These are phyloP conservation scores for Antennarius striatus DNA, from an alignment of 2,113 vertebrate species.

Conservation along the genomic window DNA sequence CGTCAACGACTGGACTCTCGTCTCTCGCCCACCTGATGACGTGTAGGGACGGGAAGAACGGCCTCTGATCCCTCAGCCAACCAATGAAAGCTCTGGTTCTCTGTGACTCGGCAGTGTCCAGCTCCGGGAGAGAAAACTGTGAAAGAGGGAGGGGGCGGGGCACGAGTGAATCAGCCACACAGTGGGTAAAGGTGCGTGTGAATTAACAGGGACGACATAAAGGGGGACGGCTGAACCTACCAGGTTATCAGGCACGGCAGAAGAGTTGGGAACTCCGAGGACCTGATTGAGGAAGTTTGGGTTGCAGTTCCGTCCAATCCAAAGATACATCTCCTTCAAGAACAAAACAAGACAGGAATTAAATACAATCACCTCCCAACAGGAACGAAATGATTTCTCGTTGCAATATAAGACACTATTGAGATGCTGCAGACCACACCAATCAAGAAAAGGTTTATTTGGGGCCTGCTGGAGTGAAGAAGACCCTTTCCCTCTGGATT, in stretches of 20 bases:
- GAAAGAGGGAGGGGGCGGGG: background rate
- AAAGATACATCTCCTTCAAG: conserved; percentile 88
- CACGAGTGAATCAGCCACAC: background rate
- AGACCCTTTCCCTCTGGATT: background rate
- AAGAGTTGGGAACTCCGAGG: conserved; percentile 87
- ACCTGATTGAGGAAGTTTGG: conserved; percentile 88
- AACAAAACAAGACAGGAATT: background rate
- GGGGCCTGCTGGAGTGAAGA: too few species aligned
- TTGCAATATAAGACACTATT: too few species aligned
- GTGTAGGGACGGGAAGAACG: conserved; percentile 89
- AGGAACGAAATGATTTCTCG: too few species aligned
- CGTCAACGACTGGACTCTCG: background rate
- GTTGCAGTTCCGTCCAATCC: conserved; percentile 90
- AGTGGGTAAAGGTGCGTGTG: too few species aligned
- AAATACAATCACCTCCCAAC: too few species aligned
- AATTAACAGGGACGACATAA: background rate
- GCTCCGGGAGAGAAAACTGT: conserved; percentile 90
- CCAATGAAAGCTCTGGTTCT: conserved; percentile 87
- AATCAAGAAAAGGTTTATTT: too few species aligned
- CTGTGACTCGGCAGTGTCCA: conserved; percentile 91
- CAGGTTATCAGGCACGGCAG: conserved; percentile 87
- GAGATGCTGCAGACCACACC: too few species aligned
- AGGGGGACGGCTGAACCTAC: conserved; percentile 67
- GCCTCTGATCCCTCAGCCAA: conserved; percentile 93
- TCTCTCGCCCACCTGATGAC: conserved; percentile 87